These are phyloP conservation scores for Drosophila willistoni DNA, from an alignment of 1,140 invertebrate species.

Conservation along the genomic window DNA sequence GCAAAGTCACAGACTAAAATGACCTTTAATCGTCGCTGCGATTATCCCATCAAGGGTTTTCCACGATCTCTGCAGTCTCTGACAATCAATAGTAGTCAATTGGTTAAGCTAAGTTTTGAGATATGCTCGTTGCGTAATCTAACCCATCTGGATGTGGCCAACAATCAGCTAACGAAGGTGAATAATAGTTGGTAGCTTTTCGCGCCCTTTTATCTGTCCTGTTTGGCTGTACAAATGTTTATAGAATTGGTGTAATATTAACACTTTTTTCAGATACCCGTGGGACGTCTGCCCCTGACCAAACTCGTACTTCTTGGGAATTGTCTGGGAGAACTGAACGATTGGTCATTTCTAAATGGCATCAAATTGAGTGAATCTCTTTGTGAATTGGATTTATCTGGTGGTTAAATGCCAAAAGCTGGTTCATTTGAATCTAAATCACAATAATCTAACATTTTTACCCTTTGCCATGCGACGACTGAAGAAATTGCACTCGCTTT, in stretches of 20 bases:
- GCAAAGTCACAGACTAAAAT: conserved; percentile 85
- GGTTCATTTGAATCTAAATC: conserved; percentile 86
- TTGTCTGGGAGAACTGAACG: conserved; percentile 85
- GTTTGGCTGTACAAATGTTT: no score
- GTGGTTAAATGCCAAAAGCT: conserved; percentile 84
- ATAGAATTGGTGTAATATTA: background rate
- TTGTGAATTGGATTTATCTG: conserved; percentile 66
- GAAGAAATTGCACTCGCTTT: conserved; percentile 83
- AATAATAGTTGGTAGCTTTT: background rate
- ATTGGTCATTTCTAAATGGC: conserved; percentile 88
- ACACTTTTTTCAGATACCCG: conserved; percentile 84
- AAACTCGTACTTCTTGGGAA: conserved; percentile 90
- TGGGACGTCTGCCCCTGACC: conserved; percentile 87
- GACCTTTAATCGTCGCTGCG: conserved; percentile 85
- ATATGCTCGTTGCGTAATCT: conserved; percentile 87
- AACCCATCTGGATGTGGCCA: conserved; percentile 88
- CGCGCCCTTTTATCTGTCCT: background rate
- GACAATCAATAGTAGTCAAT: conserved; percentile 85
- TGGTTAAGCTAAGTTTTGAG: conserved; percentile 87
- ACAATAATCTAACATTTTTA: conserved; percentile 85
- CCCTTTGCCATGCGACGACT: conserved; percentile 87
- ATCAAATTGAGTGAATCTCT: conserved; percentile 75
- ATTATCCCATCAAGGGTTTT: conserved; percentile 89
- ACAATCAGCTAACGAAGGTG: conserved; percentile 88
- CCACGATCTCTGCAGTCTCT: conserved; percentile 84